Percentiles rank a stretch among this genome's conserved stretches.
Evolutionary conservation across 2,113 vertebrate genomes (phyloP).

Genomic region (Triplophysa siluroides): DNA sequence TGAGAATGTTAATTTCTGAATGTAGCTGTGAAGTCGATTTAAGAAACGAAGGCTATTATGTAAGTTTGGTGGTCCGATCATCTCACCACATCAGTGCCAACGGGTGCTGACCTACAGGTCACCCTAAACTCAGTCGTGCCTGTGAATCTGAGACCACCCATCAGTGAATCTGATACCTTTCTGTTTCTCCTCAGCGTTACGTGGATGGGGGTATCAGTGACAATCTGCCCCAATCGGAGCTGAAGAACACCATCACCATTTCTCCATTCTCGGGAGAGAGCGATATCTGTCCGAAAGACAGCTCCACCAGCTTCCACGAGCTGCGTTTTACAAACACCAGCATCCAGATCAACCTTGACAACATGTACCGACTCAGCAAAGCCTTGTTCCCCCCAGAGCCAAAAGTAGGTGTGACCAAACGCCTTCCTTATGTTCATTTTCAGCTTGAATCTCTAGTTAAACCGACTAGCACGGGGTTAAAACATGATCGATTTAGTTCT

Average conservation of each 20-base stretch:
- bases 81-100: not conserved
- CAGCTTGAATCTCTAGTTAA: no score
- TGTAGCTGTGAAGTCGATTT: not conserved
- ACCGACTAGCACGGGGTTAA: no score
- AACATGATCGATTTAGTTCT: no score
- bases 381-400: constrained; percentile 82
- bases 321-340: constrained; percentile 81
- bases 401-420: constrained; percentile 70
- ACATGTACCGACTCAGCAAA: constrained; percentile 78
- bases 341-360: constrained; percentile 81
- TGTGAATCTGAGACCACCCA: no score
- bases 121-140: not conserved
- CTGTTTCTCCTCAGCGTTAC: constrained; percentile 77
- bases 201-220: constrained; percentile 87
- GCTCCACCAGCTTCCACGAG: constrained; percentile 82
- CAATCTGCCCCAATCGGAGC: constrained; percentile 79
- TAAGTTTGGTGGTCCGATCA: constrained; percentile 15
- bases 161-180: not conserved
- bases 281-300: constrained; percentile 89
- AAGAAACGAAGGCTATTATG: constrained; percentile 19
- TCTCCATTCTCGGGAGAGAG: constrained; percentile 89
- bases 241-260: constrained; percentile 87
- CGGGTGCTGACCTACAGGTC: not conserved
- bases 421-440: no score
- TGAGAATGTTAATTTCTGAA: not conserved